phyloP scores from a whole-genome alignment of 2,888 invertebrate species.

The Apodemia zela region DNA sequence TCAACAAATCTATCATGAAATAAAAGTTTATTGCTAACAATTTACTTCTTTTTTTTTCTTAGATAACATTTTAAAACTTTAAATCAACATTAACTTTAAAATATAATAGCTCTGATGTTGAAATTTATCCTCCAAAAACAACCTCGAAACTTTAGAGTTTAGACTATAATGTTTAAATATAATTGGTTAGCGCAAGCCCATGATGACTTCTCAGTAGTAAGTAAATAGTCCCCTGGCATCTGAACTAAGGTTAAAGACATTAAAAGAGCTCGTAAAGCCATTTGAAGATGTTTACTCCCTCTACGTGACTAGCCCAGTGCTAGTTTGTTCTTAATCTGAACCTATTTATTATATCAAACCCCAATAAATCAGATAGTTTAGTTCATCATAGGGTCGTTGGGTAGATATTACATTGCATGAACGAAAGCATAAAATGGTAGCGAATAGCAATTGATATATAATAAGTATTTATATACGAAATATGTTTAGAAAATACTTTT shows the following conservation, averaged over 20 bases:
- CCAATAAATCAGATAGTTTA: neutral
- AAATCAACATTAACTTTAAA: too few relatives aligned
- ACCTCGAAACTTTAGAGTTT: too few relatives aligned
- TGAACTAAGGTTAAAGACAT: conserved; percentile 32
- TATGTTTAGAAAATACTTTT: too few relatives aligned
- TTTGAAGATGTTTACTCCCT: conserved; percentile 18
- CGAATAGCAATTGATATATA: too few relatives aligned
- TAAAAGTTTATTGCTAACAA: too few relatives aligned
- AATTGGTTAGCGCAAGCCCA: neutral
- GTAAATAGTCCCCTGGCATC: conserved; percentile 28
- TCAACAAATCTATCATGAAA: too few relatives aligned
- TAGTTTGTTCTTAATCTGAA: conserved; percentile 2
- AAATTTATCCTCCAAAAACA: too few relatives aligned
- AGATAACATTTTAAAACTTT: too few relatives aligned
- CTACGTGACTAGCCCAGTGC: conserved; percentile 13
- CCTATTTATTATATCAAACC: conserved; percentile 11
- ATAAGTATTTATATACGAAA: too few relatives aligned
- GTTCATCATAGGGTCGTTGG: conserved; percentile 6
- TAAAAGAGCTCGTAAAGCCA: conserved; percentile 24
- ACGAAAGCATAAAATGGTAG: neutral
- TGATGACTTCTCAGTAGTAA: conserved; percentile 21
- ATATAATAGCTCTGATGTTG: too few relatives aligned
- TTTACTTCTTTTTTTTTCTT: too few relatives aligned
- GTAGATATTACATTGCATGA: neutral
- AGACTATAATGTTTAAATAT: neutral